Evolutionary conservation across 2,888 invertebrate genomes (phyloP).

Genomic region (Tipula confusa): DNA sequence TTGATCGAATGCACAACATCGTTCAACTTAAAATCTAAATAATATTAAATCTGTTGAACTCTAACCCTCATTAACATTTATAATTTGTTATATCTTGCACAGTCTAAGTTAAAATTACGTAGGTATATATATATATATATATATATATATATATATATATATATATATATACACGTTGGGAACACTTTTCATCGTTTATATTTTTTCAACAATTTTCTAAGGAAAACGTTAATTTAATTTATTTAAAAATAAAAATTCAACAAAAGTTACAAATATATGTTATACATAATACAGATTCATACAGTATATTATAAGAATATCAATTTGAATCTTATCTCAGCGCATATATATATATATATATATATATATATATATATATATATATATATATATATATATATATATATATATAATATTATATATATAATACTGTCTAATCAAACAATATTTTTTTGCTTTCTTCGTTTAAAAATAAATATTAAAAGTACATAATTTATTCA

Average conservation of each 20-base stretch:
- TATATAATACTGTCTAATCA: neutral
- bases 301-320: slow-evolving; percentile 8
- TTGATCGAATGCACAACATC: neutral
- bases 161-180: neutral
- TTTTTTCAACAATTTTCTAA: neutral
- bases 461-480: neutral
- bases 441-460: neutral
- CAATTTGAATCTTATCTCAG: neutral
- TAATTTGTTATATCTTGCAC: neutral
- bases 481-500: neutral
- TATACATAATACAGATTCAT: neutral
- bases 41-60: neutral
- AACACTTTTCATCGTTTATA: neutral
- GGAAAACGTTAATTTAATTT: neutral
- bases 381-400: neutral
- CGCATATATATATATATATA: neutral
- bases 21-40: neutral
- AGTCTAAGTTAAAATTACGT: neutral
- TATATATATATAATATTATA: neutral
- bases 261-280: neutral
- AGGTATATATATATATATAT: neutral
- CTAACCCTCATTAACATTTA: slow-evolving; percentile 9
- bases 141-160: neutral
- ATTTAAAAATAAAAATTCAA: slow-evolving; percentile 8
- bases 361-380: neutral